Evolutionary conservation across 1,140 invertebrate genomes (phyloP).

Genomic region (Belonocnema kinseyi): DNA sequence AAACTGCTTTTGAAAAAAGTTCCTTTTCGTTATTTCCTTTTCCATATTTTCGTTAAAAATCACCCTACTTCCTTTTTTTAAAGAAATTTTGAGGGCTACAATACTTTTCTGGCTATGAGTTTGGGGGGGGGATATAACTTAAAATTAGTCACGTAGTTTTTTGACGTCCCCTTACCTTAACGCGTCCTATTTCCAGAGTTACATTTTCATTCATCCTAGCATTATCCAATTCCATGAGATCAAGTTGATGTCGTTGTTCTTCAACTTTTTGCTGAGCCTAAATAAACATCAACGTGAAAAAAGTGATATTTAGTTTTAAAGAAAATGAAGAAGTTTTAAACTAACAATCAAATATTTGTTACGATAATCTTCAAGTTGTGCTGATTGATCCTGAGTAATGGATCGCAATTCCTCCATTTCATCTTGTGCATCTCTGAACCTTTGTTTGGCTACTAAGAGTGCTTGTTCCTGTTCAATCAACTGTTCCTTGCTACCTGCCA

Average conservation of each 20-base stretch:
- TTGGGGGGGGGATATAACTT: too few species aligned
- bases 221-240: conserved; percentile 86
- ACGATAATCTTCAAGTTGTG: conserved; percentile 84
- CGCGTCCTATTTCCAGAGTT: conserved; percentile 83
- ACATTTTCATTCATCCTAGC: conserved; percentile 85
- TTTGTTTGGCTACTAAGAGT: conserved; percentile 78
- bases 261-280: conserved; percentile 84
- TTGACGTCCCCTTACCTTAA: conserved; percentile 76
- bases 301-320: conserved; percentile 32
- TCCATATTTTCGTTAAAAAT: too few species aligned
- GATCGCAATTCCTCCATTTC: conserved; percentile 82
- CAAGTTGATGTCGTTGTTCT: conserved; percentile 83
- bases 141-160: too few species aligned
- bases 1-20: too few species aligned
- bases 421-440: conserved; percentile 80
- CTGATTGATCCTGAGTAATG: conserved; percentile 82
- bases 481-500: conserved; percentile 78
- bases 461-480: conserved; percentile 81
- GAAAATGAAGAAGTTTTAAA: conserved; percentile 32
- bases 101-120: too few species aligned
- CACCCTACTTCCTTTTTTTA: too few species aligned
- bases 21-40: too few species aligned
- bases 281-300: conserved; percentile 31
- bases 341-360: conserved; percentile 78
- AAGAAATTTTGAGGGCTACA: too few species aligned